Conservation (phyloP, 2,888 invertebrate species). For the Melitaea athalia region DNA sequence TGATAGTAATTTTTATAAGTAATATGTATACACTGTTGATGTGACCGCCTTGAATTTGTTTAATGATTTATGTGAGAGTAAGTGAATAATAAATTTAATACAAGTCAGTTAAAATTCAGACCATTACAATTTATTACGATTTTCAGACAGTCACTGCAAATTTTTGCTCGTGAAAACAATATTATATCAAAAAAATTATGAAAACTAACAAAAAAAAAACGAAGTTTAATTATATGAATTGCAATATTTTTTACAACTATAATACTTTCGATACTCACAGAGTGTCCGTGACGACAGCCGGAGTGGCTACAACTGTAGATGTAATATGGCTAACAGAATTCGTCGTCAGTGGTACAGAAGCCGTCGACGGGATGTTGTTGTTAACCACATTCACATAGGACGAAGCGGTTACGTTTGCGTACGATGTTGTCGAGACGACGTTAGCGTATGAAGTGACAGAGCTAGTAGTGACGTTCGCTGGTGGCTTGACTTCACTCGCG, state of each 20-base stretch:
- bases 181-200: no score
- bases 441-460: slow-evolving; percentile 27
- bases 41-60: neutral
- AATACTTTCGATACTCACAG: slow-evolving; percentile 43
- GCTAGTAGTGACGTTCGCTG: slow-evolving; percentile 17
- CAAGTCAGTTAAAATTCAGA: no score
- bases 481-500: slow-evolving; percentile 44
- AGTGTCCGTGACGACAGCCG: slow-evolving; percentile 44
- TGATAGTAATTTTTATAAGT: no score
- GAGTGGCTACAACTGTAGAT: slow-evolving; percentile 40
- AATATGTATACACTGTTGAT: no score
- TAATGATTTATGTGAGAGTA: no score
- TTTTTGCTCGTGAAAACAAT: no score
- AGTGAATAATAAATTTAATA: no score
- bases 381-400: slow-evolving; percentile 34
- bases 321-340: slow-evolving; percentile 36
- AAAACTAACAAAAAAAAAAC: no score
- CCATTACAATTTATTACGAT: no score
- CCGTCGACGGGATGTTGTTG: slow-evolving; percentile 37
- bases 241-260: no score
- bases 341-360: slow-evolving; percentile 28
- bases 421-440: slow-evolving; percentile 34
- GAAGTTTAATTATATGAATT: no score
- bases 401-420: slow-evolving; percentile 24
- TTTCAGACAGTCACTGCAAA: no score